Conservation (phyloP, 2,113 vertebrate species). For the Vireo altiloquus region DNA sequence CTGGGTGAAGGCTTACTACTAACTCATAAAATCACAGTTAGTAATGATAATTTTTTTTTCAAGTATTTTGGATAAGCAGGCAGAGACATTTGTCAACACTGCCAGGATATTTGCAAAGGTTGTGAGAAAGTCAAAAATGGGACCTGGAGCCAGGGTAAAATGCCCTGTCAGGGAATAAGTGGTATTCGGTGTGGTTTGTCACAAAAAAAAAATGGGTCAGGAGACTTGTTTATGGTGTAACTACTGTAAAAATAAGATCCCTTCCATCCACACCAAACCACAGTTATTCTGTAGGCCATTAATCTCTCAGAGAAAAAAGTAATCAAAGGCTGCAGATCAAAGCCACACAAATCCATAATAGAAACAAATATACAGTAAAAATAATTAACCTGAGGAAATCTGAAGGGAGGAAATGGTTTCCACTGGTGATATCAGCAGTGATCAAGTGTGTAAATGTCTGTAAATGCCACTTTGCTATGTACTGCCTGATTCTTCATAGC, state of each 20-base stretch:
- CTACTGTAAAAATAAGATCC: not conserved
- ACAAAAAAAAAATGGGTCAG: not conserved
- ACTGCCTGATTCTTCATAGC: not conserved
- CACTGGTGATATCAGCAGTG: not conserved
- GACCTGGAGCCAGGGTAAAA: not conserved
- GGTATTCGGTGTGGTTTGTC: not conserved
- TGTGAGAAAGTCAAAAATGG: not conserved
- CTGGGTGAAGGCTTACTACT: not conserved
- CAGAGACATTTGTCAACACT: not conserved
- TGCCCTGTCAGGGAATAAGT: not conserved
- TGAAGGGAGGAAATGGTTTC: not conserved
- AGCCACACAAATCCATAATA: not conserved
- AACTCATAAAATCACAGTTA: not conserved
- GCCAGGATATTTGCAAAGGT: not conserved
- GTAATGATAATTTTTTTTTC: not conserved
- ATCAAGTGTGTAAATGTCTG: not conserved
- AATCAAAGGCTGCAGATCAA: not conserved
- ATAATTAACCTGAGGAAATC: not conserved
- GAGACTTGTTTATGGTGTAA: not conserved
- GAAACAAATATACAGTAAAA: not conserved
- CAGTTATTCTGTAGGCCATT: not conserved
- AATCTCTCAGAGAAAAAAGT: not conserved
- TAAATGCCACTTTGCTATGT: not conserved
- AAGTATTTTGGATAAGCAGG: not conserved
- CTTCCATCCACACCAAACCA: not conserved